phyloP scores from a whole-genome alignment of 2,113 vertebrate genomes.

The Macroglossus sobrinus region DNA sequence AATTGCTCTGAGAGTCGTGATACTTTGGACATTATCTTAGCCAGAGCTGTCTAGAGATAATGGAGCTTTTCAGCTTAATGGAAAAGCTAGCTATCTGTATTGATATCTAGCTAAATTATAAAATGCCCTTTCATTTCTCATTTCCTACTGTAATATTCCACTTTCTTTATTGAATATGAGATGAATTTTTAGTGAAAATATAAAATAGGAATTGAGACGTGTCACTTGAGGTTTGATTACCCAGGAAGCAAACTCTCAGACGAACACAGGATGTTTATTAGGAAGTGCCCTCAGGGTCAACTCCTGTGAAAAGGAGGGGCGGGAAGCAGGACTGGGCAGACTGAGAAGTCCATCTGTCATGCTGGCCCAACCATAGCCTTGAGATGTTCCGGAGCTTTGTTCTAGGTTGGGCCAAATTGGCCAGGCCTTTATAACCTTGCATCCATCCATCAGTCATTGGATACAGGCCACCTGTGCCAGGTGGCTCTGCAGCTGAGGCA shows the following conservation, averaged over 20 bases:
- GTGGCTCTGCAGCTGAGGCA: background rate
- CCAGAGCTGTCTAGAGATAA: background rate
- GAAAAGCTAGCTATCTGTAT: background rate
- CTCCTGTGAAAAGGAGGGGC: background rate
- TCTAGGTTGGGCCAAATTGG: background rate
- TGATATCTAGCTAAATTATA: slow-evolving; percentile 30
- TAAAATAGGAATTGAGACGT: background rate
- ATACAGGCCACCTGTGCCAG: background rate
- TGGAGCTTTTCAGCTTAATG: slow-evolving; percentile 4
- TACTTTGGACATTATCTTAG: background rate
- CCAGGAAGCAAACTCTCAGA: background rate
- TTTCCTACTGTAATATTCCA: background rate
- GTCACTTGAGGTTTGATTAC: background rate
- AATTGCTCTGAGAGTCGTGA: background rate
- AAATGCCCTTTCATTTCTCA: background rate
- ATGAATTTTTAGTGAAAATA: background rate
- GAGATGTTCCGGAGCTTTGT: background rate
- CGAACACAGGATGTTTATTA: background rate
- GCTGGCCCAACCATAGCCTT: background rate
- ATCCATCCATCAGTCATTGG: background rate
- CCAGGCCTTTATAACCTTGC: background rate
- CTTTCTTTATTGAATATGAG: slow-evolving; percentile 7
- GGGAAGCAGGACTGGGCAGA: background rate
- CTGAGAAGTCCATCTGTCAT: background rate
- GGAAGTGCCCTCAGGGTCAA: background rate